Evolutionary conservation across 1,140 invertebrate species (phyloP), one percentile per base, ranked within the genome.

Genomic region (Sycophila sp.): DNA sequence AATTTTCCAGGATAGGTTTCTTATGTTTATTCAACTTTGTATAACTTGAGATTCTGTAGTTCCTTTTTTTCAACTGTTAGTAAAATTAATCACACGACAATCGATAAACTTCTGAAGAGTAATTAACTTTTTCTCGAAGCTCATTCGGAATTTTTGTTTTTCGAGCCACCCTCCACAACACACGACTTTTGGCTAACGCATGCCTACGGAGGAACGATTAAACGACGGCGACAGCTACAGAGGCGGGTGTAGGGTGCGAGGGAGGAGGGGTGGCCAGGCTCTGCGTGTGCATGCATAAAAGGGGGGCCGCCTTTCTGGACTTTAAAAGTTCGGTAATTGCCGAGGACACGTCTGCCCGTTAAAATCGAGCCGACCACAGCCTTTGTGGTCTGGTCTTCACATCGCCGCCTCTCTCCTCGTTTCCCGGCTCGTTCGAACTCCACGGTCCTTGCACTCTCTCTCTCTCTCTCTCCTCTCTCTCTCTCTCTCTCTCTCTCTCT

Each of bases 261-360:
- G 40, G 45, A 47, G 56, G 34, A 22, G 26, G 10, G 42, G 45
- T n/a, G 26, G 34, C 40, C n/a, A 62, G 59, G 11, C 30, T 53
- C 26, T 59, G 56, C 56, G 56, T 49, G 60, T 36, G 60, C 28
- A 47, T 63, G 60, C 60, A 63, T 63, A 63, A 63, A 63, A 63
- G 60, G 10, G 40, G 24, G 26, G 22, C 26, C 56, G 70, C 65
- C 71, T 76, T 81, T 80, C 81, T 74, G 73, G 77, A 79, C 75
- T 84, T 82, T 83, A 84, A 84, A 83, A 85, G 82, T 83, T 82
- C 75, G 76, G 78, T 85, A 85, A 85, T 85, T 85, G 81, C 78
- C 75, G 80, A 75, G 80, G 81, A 83, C 82, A 84, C 79, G 83
- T 86, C 83, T 81, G 78, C 78, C 73, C 73, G 78, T 78, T 81